Evolutionary conservation across 2,888 invertebrate genomes (phyloP).

Genomic region (Morpho deidamia): DNA sequence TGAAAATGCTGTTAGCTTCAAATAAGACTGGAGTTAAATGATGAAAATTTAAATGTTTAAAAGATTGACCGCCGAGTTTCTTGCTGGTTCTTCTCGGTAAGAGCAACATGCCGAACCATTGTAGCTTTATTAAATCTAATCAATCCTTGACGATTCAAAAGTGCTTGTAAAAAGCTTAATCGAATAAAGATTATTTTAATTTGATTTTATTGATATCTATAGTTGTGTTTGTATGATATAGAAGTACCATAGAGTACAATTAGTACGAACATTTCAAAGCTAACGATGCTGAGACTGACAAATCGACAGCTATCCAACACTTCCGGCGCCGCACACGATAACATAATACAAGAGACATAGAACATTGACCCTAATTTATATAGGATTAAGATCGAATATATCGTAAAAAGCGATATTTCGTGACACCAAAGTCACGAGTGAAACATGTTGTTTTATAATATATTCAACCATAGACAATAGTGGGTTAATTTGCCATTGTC

Average conservation of each 20-base stretch:
- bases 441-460: neutral
- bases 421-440: conserved; percentile 11
- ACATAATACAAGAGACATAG: neutral
- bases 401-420: conserved; percentile 1
- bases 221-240: no score
- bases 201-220: no score
- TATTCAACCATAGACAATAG: conserved; percentile 12
- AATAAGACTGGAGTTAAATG: no score
- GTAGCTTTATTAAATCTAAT: no score
- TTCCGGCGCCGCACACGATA: conserved; percentile 15
- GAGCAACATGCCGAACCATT: no score
- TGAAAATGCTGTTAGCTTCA: no score
- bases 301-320: conserved; percentile 1
- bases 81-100: no score
- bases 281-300: neutral
- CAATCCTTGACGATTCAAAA: no score
- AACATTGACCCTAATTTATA: neutral
- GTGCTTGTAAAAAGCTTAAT: no score
- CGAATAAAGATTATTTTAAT: no score
- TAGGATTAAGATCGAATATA: neutral
- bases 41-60: no score
- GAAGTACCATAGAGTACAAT: neutral
- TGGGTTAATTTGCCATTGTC: conserved; percentile 7
- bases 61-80: no score
- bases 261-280: conserved; percentile 1